phyloP scores from a whole-genome alignment of 1,140 invertebrate species.

The Latrodectus geometricus region DNA sequence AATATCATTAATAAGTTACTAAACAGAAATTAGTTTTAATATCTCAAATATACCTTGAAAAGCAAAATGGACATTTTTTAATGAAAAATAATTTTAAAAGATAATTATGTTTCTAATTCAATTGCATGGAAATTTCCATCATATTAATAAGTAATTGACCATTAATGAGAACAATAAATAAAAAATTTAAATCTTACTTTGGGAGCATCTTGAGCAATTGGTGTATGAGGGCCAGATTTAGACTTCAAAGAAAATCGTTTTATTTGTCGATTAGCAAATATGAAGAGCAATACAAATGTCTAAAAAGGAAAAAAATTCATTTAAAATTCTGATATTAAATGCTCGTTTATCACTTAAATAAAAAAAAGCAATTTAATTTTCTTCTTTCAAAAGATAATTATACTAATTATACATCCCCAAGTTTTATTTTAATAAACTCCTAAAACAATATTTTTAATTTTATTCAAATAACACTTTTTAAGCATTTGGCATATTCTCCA shows the following conservation, averaged over 20 bases:
- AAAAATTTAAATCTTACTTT: conserved; percentile 74
- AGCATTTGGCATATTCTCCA: too few relatives aligned
- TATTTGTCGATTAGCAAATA: conserved; percentile 92
- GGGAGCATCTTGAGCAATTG: conserved; percentile 85
- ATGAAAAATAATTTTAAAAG: too few relatives aligned
- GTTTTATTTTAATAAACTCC: neutral
- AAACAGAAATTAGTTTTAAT: too few relatives aligned
- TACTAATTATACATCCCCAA: neutral
- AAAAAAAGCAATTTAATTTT: neutral
- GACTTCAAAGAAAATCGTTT: conserved; percentile 88
- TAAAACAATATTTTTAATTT: neutral
- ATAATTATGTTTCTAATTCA: too few relatives aligned
- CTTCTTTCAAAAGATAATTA: neutral
- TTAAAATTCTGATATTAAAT: neutral
- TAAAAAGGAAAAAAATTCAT: conserved; percentile 75
- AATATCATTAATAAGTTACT: too few relatives aligned
- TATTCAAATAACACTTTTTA: neutral
- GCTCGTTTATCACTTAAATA: neutral
- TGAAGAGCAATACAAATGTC: conserved; percentile 86
- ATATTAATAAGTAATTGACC: too few relatives aligned
- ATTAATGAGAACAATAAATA: neutral
- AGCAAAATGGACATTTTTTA: too few relatives aligned
- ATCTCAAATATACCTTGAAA: too few relatives aligned
- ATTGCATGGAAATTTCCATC: too few relatives aligned
- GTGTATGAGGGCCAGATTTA: conserved; percentile 85